Percentiles rank a stretch among this genome's conserved stretches.
Conservation (phyloP, 1,140 invertebrate genomes). For the Galendromus occidentalis region DNA sequence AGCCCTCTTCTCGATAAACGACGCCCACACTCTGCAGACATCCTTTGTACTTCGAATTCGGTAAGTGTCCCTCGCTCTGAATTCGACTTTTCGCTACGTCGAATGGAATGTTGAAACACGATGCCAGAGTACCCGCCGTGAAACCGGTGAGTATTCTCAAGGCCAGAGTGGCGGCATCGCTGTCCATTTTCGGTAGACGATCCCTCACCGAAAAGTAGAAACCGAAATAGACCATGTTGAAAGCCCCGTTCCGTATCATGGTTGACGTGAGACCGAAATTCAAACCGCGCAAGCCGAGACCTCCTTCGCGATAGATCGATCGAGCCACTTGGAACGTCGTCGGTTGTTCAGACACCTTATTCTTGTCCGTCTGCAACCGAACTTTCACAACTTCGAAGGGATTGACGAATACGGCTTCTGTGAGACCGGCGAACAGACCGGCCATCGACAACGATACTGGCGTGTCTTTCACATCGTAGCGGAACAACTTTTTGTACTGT, state of each 20-base stretch:
- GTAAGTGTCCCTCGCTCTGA: constrained; percentile 62
- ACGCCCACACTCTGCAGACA: constrained; percentile 49
- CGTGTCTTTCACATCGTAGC: constrained; percentile 37
- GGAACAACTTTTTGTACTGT: constrained; percentile 65
- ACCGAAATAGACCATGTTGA: constrained; percentile 82
- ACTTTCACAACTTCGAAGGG: constrained; percentile 91
- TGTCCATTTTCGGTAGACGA: constrained; percentile 44
- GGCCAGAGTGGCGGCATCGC: constrained; percentile 21
- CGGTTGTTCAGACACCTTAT: background rate
- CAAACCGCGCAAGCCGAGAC: constrained; percentile 52
- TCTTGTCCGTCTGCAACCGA: constrained; percentile 34
- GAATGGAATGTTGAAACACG: constrained; percentile 76
- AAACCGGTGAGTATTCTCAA: constrained; percentile 38
- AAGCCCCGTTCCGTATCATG: constrained; percentile 60
- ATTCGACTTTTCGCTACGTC: constrained; percentile 87
- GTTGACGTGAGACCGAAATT: constrained; percentile 76
- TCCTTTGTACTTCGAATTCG: constrained; percentile 49
- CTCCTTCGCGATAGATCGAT: constrained; percentile 47
- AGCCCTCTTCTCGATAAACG: constrained; percentile 69
- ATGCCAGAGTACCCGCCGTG: constrained; percentile 55
- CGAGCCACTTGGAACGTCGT: constrained; percentile 27
- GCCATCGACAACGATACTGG: constrained; percentile 44
- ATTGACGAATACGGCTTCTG: constrained; percentile 72
- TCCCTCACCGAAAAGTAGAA: constrained; percentile 78
- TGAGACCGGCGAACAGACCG: constrained; percentile 60